Base-by-base conservation (phyloP, 2,113 vertebrate genomes). In the Cryptomyrus ogoouensis region DNA sequence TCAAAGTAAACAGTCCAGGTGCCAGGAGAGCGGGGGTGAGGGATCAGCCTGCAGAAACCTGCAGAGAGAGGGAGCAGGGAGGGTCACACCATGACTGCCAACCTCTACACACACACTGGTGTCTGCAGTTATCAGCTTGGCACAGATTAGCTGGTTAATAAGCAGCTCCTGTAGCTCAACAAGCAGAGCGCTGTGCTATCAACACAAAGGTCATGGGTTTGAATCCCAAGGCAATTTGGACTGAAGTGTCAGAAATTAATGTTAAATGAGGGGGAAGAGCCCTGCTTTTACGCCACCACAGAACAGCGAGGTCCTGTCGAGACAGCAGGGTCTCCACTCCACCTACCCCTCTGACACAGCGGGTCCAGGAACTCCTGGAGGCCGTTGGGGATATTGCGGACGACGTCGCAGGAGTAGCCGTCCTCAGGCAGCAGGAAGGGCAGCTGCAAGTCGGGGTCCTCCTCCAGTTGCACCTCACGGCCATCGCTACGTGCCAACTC, bases 351-450 rank as follows among this genome's bases (percentile, higher is more conserved):
- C 95, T 99, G 98, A 93, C 98, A 98, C 56, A 99, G 95, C 0
- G 98, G 98, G 27, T 99, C 98, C 90, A 99, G 95, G 93, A 99
- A 99, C 93, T 99, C 98, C 93, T 99, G 98, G 90, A 99, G 96
- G 77, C 98, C 98, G 49, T 96, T 99, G 86, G 98, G 98, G 85
- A 99, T 95, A 93, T 97, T 98, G 91, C 98, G 96, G 93, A 99
- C 98, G 39, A 99, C 98, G 24, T 99, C 98, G 0, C 98, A 99
- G 31, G 98, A 99, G 94, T 99, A 99, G 62, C 98, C 98, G 46
- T 99, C 98, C 94, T 99, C 98, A 0, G 98, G 98, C 88, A 99
- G 93, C 42, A 99, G 97, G 94, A 99, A 99, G 86, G 98, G 98
- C n/a, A 99, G 95, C 94, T 99, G 98, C 42, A 99, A 96, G 93